phyloP scores from a whole-genome alignment of 2,113 vertebrate species.

The Proterorhinus semilunaris region DNA sequence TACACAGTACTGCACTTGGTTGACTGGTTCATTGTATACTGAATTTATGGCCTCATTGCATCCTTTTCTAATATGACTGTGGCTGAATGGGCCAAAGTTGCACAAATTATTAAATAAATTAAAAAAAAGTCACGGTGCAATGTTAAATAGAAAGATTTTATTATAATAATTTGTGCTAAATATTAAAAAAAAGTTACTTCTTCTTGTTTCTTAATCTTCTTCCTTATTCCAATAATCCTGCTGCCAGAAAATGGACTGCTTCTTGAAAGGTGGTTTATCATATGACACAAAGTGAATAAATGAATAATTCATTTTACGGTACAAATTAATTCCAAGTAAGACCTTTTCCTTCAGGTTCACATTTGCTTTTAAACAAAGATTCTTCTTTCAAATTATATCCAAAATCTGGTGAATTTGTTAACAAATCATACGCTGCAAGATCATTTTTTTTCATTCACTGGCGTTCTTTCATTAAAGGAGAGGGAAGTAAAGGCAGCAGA shows the following conservation, averaged over 20 bases:
- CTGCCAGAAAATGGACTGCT: background rate
- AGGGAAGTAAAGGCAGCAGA: background rate
- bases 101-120: too few species aligned
- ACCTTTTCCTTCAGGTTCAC: background rate
- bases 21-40: too few species aligned
- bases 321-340: conserved; percentile 4
- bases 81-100: too few species aligned
- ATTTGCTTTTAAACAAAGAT: background rate
- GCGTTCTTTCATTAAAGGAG: background rate
- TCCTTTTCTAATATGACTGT: too few species aligned
- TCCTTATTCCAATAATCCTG: conserved; percentile 1
- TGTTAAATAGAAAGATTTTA: too few species aligned
- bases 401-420: background rate
- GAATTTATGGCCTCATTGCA: too few species aligned
- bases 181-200: background rate
- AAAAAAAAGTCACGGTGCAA: too few species aligned
- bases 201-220: background rate
- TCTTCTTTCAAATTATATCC: background rate
- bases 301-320: conserved; percentile 3
- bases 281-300: conserved; percentile 1
- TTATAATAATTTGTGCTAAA: background rate
- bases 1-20: too few species aligned
- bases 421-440: background rate
- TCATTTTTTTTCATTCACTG: background rate
- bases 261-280: conserved; percentile 3